phyloP scores from a whole-genome alignment of 2,113 vertebrate genomes.

The Propithecus coquereli region DNA sequence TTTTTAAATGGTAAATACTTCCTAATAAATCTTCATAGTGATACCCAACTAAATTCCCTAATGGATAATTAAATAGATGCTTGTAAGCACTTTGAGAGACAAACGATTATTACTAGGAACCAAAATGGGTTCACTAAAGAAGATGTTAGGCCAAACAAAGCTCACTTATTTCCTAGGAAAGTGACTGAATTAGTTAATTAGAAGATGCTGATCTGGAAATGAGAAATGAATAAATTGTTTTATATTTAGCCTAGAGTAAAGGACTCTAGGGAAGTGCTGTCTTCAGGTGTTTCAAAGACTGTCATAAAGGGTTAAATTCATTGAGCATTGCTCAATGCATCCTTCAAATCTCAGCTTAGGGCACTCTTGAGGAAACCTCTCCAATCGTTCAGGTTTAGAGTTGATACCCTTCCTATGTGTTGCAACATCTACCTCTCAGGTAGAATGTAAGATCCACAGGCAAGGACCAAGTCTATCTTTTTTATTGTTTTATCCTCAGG shows the following conservation, averaged over 20 bases:
- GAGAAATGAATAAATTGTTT: background rate
- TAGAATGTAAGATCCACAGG: background rate
- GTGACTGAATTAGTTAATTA: slow-evolving; percentile 8
- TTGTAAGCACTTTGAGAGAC: background rate
- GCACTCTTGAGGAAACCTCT: background rate
- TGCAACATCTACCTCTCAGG: background rate
- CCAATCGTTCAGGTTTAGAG: background rate
- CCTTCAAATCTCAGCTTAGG: background rate
- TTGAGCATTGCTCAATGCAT: accelerated
- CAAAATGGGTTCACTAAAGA: slow-evolving; percentile 22
- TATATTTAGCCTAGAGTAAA: background rate
- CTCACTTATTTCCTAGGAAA: slow-evolving; percentile 27
- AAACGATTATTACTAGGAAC: background rate
- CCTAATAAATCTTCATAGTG: background rate
- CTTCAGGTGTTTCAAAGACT: background rate
- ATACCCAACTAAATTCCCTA: background rate
- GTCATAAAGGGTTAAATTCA: background rate
- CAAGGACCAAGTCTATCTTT: background rate
- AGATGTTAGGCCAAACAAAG: background rate
- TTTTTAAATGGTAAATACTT: slow-evolving; percentile 33
- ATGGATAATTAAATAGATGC: background rate
- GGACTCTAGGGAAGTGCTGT: background rate
- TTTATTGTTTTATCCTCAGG: background rate
- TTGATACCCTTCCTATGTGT: background rate
- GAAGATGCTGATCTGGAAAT: background rate